Evolutionary conservation across 2,888 invertebrate genomes (phyloP).

Genomic region (Pemphredon lugubris): DNA sequence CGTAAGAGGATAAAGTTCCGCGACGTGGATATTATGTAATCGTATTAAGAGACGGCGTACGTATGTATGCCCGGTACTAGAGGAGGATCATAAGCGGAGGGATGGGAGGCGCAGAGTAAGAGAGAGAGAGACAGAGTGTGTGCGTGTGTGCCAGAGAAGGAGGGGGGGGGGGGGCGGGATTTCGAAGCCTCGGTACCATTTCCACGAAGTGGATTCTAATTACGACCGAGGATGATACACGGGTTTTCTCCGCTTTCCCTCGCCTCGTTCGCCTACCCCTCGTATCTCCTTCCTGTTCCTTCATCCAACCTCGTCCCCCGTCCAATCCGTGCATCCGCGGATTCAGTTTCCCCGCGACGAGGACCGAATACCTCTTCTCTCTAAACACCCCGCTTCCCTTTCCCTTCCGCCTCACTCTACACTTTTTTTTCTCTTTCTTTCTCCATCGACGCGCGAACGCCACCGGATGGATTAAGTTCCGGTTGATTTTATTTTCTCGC

Average conservation of each 20-base stretch:
- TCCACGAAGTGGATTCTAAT: slow-evolving; percentile 74
- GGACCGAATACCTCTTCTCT: slow-evolving; percentile 38
- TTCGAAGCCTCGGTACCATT: slow-evolving; percentile 63
- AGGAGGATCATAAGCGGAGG: slow-evolving; percentile 47
- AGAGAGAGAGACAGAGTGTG: background rate
- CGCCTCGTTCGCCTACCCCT: slow-evolving; percentile 12
- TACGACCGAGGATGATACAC: slow-evolving; percentile 65
- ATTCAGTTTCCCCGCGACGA: slow-evolving; percentile 10
- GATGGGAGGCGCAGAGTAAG: too few relatives aligned
- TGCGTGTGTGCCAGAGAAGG: too few relatives aligned
- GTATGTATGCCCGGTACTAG: slow-evolving; percentile 29
- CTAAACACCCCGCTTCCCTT: background rate
- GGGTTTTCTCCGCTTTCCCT: slow-evolving; percentile 55
- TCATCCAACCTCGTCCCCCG: slow-evolving; percentile 8
- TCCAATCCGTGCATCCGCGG: slow-evolving; percentile 18
- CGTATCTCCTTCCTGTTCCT: slow-evolving; percentile 21
- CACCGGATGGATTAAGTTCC: slow-evolving; percentile 64
- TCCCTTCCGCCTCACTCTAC: slow-evolving; percentile 27
- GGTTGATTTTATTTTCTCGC: slow-evolving; percentile 61
- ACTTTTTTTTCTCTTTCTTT: slow-evolving; percentile 25
- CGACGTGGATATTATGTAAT: slow-evolving; percentile 51
- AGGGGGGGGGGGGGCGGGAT: slow-evolving; percentile 29
- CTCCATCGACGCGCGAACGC: slow-evolving; percentile 16
- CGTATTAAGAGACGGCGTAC: slow-evolving; percentile 49
- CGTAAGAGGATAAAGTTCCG: slow-evolving; percentile 47